Base-by-base conservation (phyloP, 2,113 vertebrate genomes). In the Regulus satrapa region DNA sequence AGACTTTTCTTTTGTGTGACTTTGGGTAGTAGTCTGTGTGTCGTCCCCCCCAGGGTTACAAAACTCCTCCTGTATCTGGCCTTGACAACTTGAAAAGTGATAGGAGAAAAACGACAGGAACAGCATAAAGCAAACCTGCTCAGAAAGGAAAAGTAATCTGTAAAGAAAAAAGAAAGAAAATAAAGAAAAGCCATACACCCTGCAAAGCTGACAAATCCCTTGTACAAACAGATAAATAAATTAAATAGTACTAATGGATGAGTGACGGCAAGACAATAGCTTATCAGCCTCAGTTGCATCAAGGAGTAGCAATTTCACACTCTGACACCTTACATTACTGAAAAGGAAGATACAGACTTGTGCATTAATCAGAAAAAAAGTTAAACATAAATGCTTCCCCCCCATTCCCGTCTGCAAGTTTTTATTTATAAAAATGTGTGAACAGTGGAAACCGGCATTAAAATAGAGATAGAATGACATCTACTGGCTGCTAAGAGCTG, bases 401-500 rank as follows among this genome's bases (percentile, higher is more conserved):
- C 86, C 78, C 61, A 11, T 59, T 84, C 28, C 25, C 9, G 40
- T 82, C 86, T 64, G 66, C 92, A 94, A 71, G 41, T 83, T 89
- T 16, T 85, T 74, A 36, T 82, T 84, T 78, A 66, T 84, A 96
- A 45, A 97, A 95, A 96, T 81, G 93, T 77, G 61, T 94, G 43
- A 93, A 32, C 18, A 67, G 85, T 52, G 79, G 61, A 59, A 95
- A 92, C 51, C 32, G 48, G 59, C 28, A 85, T 94, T 95, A 79
- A 95, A 97, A 92, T 79, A 97, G 96, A 97, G 94, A 94, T 23
- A 98, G 94, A 97, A 98, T 96, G 97, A 97, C 97, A 98, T 85
- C 97, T 98, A 97, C 97, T 98, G 96, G 97, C 87, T 94, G 89
- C 52, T 77, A 86, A 36, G 79, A 95, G 71, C 56, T 43, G 54